Percentiles rank a stretch among this genome's conserved stretches.
Conservation (phyloP, 2,797 vertebrate species). For the Manis javanica region DNA sequence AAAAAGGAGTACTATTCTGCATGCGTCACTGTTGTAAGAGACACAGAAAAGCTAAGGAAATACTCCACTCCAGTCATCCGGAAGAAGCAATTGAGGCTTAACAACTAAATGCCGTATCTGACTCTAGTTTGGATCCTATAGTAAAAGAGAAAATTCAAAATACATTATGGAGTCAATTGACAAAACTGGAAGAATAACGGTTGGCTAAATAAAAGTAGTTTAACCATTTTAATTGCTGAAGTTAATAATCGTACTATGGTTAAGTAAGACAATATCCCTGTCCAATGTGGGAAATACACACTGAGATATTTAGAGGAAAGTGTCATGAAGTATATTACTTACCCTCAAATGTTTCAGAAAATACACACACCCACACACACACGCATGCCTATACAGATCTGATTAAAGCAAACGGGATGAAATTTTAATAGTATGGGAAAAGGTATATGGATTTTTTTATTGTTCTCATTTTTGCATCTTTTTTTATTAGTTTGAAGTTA, state of each 20-base stretch:
- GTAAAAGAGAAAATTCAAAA: background rate
- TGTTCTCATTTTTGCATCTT: background rate
- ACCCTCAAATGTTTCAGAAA: background rate
- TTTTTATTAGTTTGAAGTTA: background rate
- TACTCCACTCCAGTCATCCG: background rate
- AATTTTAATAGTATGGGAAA: background rate
- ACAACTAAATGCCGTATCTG: background rate
- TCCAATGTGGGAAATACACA: background rate
- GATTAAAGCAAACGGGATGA: background rate
- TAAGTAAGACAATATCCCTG: background rate
- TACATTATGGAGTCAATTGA: background rate
- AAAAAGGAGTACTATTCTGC: background rate
- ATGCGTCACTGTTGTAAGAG: background rate
- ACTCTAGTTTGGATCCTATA: background rate
- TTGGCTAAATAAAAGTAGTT: background rate
- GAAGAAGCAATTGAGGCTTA: background rate
- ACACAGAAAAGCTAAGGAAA: background rate
- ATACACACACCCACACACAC: background rate
- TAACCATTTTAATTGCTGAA: constrained; percentile 5
- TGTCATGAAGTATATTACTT: background rate
- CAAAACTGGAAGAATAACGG: background rate
- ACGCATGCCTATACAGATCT: background rate
- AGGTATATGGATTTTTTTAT: background rate
- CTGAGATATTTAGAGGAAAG: background rate
- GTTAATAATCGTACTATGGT: background rate